A percentile compares a stretch with the other conserved stretches of the same genome.
Conservation (phyloP, 1,140 invertebrate genomes). For the Neodiprion lecontei region DNA sequence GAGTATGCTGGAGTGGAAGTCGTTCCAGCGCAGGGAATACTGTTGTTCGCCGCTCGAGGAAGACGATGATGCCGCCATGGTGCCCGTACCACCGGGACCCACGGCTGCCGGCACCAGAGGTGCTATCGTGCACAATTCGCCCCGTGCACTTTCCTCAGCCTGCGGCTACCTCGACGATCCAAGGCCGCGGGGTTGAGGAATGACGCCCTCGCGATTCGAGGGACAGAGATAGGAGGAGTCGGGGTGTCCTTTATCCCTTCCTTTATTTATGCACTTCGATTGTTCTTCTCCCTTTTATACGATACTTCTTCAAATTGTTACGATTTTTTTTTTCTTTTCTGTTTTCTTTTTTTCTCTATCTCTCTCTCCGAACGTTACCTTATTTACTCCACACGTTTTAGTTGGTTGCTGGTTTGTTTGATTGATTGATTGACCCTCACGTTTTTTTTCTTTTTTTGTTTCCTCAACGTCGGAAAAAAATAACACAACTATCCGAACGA, state of each 20-base stretch:
- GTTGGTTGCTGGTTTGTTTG: background rate
- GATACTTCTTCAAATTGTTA: background rate
- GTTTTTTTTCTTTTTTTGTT: background rate
- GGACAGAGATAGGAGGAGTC: conserved; percentile 20
- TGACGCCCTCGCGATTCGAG: conserved; percentile 23
- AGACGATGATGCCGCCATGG: conserved; percentile 62
- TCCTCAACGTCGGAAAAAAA: too few relatives aligned
- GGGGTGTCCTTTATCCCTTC: background rate
- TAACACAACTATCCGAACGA: too few relatives aligned
- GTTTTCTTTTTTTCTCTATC: background rate
- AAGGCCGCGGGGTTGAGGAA: conserved; percentile 6
- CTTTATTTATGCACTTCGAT: background rate
- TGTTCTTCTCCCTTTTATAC: background rate
- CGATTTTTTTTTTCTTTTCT: background rate
- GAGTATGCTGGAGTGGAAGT: conserved; percentile 89
- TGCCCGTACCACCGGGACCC: conserved; percentile 62
- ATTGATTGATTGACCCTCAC: too few relatives aligned
- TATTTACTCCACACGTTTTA: background rate
- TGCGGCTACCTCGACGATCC: too few relatives aligned
- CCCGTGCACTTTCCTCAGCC: conserved; percentile 27
- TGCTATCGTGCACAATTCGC: conserved; percentile 57
- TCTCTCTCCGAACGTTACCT: background rate
- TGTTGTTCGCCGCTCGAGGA: conserved; percentile 77
- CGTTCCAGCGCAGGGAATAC: conserved; percentile 92
- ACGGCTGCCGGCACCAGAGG: conserved; percentile 59